Conservation (phyloP, 2,113 vertebrate species). For the Oostethus manadensis region DNA sequence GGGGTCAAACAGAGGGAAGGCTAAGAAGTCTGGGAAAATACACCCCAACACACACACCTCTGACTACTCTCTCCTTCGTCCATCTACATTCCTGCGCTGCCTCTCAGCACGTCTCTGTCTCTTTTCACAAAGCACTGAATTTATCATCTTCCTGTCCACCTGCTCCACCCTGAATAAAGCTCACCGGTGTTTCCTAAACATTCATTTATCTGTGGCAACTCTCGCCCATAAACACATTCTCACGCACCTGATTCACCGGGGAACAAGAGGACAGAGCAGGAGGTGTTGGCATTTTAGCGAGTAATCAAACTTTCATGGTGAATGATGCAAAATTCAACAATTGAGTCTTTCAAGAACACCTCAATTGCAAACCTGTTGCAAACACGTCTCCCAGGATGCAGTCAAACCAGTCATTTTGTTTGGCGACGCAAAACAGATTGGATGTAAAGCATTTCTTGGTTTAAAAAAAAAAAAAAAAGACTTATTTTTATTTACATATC, state of each 20-base stretch:
- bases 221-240: too few species aligned
- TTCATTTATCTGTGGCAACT: too few species aligned
- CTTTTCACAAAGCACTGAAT: slow-evolving; percentile 30
- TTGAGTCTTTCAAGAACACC: too few species aligned
- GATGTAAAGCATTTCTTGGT: background rate
- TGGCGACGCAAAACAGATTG: background rate
- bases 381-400: background rate
- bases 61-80: slow-evolving; percentile 29
- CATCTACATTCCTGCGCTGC: slow-evolving; percentile 37
- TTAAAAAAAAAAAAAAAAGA: too few species aligned
- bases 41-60: slow-evolving; percentile 29
- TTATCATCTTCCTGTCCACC: slow-evolving; percentile 26
- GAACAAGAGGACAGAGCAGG: too few species aligned
- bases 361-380: too few species aligned
- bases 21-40: slow-evolving; percentile 52
- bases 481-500: too few species aligned
- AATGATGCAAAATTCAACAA: too few species aligned
- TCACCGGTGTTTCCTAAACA: background rate
- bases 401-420: background rate
- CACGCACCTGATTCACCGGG: too few species aligned
- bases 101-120: slow-evolving; percentile 20
- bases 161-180: background rate
- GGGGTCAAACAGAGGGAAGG: slow-evolving; percentile 61
- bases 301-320: too few species aligned
- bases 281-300: too few species aligned